phyloP scores from a whole-genome alignment of 2,113 vertebrate species.

The Orycteropus afer region DNA sequence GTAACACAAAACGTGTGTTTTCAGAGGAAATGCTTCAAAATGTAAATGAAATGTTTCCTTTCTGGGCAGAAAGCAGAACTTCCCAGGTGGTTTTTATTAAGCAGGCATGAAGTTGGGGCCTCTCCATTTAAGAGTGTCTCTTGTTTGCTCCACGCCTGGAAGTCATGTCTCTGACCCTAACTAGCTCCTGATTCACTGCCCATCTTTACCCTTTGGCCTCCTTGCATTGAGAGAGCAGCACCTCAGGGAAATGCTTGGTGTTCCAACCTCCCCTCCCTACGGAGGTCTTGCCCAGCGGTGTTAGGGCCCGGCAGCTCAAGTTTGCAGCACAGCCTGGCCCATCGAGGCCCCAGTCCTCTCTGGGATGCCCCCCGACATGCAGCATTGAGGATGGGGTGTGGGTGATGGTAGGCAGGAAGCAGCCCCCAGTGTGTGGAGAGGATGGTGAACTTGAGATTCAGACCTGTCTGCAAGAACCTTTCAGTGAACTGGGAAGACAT shows the following conservation, averaged over 20 bases:
- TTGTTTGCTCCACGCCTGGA: background rate
- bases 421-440: background rate
- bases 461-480: background rate
- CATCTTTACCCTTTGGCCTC: background rate
- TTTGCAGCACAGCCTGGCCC: background rate
- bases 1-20: background rate
- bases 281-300: background rate
- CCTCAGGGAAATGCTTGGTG: background rate
- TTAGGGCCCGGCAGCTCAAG: too few relatives aligned
- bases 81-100: conserved; percentile 34
- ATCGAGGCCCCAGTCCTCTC: background rate
- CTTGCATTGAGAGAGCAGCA: background rate
- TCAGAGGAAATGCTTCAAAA: background rate
- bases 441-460: background rate
- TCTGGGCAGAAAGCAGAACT: background rate
- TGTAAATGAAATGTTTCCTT: background rate
- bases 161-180: background rate
- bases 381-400: background rate
- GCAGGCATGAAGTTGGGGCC: background rate
- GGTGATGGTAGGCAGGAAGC: background rate
- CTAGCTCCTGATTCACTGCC: background rate
- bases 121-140: background rate
- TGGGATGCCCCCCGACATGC: background rate
- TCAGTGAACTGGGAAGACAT: background rate
- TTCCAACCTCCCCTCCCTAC: background rate